These are phyloP conservation scores for Epicampocera succincta DNA, from an alignment of 2,888 invertebrate genomes.

Conservation along the genomic window DNA sequence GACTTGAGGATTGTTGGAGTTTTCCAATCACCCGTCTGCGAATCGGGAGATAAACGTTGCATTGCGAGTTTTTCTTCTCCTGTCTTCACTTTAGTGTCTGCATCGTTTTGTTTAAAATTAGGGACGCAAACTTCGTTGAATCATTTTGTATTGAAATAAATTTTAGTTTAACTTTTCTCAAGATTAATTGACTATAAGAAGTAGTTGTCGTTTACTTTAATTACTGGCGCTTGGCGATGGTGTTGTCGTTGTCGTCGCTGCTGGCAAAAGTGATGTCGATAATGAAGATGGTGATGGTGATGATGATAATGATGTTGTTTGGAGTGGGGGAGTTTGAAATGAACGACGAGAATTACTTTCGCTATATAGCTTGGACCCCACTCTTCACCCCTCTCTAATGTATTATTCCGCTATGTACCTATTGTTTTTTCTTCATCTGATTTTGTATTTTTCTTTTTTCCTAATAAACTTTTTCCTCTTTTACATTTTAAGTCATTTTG, in stretches of 20 bases:
- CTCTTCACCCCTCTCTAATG: slow-evolving; percentile 54
- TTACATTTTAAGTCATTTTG: slow-evolving; percentile 58
- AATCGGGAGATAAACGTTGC: slow-evolving; percentile 64
- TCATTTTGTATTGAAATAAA: slow-evolving; percentile 50
- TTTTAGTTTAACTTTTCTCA: slow-evolving; percentile 2
- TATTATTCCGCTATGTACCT: slow-evolving; percentile 70
- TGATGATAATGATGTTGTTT: slow-evolving; percentile 49
- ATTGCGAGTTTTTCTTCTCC: slow-evolving; percentile 49
- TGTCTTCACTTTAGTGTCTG: background rate
- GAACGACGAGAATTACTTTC: slow-evolving; percentile 59
- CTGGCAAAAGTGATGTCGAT: slow-evolving; percentile 22
- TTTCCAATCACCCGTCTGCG: slow-evolving; percentile 55
- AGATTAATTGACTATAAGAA: slow-evolving; percentile 54
- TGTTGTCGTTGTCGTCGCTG: slow-evolving; percentile 9
- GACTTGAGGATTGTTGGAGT: slow-evolving; percentile 62
- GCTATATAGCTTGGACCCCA: slow-evolving; percentile 49
- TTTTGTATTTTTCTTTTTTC: slow-evolving; percentile 43
- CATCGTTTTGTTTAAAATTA: slow-evolving; percentile 32
- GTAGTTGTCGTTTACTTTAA: slow-evolving; percentile 37
- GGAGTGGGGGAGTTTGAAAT: slow-evolving; percentile 61
- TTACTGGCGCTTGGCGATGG: slow-evolving; percentile 16
- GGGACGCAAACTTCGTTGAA: slow-evolving; percentile 66
- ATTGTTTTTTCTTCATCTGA: slow-evolving; percentile 68
- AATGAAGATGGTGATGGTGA: slow-evolving; percentile 9
- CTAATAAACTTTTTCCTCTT: slow-evolving; percentile 7